Evolutionary conservation across 2,797 vertebrate species (phyloP).

Genomic region (Enoplosus armatus): DNA sequence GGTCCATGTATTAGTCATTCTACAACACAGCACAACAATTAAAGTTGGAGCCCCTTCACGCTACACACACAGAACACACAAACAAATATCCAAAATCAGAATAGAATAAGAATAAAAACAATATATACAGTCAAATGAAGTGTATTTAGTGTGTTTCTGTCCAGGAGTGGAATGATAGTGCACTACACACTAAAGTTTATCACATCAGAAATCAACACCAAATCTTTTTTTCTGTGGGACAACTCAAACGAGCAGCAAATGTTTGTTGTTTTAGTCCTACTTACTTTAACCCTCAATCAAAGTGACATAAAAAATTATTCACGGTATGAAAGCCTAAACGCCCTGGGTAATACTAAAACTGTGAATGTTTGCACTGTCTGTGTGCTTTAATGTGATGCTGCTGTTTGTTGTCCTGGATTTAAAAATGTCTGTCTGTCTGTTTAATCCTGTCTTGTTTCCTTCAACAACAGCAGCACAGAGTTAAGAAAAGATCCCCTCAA

Average conservation of each 20-base stretch:
- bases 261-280: not conserved
- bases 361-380: not conserved
- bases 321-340: not conserved
- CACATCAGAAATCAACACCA: not conserved
- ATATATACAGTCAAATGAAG: too few relatives aligned
- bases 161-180: not conserved
- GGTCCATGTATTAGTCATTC: too few relatives aligned
- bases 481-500: constrained; percentile 5
- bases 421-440: constrained; percentile 7
- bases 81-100: too few relatives aligned
- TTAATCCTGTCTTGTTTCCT: constrained; percentile 27
- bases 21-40: too few relatives aligned
- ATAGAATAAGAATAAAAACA: too few relatives aligned
- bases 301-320: not conserved
- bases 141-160: too few relatives aligned
- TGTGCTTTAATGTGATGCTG: constrained; percentile 2
- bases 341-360: not conserved
- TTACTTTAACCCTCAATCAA: not conserved
- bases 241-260: not conserved
- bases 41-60: too few relatives aligned
- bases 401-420: constrained; percentile 3
- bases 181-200: not conserved
- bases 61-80: too few relatives aligned
- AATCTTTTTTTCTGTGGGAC: not conserved
- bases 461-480: not conserved